A percentile compares a stretch with the other conserved stretches of the same genome.
Evolutionary conservation across 1,140 invertebrate genomes (phyloP).

Genomic region (Drepana arcuata): DNA sequence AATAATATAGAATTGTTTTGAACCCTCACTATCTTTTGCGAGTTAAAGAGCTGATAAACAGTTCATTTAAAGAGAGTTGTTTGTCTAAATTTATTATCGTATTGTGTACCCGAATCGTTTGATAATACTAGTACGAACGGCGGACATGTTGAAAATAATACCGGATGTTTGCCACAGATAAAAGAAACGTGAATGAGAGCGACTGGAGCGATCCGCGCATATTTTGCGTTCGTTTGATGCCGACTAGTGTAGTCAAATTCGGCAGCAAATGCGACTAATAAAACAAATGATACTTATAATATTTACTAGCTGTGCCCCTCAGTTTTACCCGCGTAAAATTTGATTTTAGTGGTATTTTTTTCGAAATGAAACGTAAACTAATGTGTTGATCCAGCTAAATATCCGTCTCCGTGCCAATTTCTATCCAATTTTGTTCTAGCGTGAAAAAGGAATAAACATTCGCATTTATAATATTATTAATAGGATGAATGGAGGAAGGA

Average conservation of each 20-base stretch:
- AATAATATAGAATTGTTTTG: constrained; percentile 36
- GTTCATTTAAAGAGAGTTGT: constrained; percentile 33
- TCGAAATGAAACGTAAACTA: too few relatives aligned
- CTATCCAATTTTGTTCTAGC: too few relatives aligned
- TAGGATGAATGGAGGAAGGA: too few relatives aligned
- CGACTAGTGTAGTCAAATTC: too few relatives aligned
- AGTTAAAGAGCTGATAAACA: constrained; percentile 36
- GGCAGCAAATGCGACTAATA: too few relatives aligned
- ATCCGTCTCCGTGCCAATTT: too few relatives aligned
- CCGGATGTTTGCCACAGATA: constrained; percentile 57
- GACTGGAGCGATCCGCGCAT: constrained; percentile 11
- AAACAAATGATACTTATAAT: neutral
- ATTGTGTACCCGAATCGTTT: constrained; percentile 19
- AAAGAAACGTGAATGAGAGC: constrained; percentile 40
- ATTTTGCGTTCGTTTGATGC: too few relatives aligned
- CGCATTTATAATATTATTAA: too few relatives aligned
- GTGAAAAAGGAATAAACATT: too few relatives aligned
- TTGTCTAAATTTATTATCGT: constrained; percentile 37
- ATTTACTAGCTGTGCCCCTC: neutral
- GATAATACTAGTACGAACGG: constrained; percentile 20
- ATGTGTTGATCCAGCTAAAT: too few relatives aligned
- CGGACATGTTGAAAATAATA: constrained; percentile 30
- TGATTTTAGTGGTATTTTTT: too few relatives aligned
- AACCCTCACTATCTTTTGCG: constrained; percentile 42
- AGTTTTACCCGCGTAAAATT: neutral